These are phyloP conservation scores for Riparia riparia DNA, from an alignment of 2,113 vertebrate species.

Conservation along the genomic window DNA sequence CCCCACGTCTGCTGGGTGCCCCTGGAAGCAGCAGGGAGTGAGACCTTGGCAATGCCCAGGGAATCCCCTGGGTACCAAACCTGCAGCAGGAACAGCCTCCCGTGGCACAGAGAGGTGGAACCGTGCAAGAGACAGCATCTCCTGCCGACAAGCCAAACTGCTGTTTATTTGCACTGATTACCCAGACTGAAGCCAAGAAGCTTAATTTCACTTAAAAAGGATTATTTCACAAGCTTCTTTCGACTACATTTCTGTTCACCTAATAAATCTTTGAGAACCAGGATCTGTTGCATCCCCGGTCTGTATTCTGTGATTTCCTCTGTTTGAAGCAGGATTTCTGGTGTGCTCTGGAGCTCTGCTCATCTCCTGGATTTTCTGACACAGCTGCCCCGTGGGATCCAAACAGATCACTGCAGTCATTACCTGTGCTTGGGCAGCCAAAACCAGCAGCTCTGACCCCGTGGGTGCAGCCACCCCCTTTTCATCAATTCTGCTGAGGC, in stretches of 20 bases:
- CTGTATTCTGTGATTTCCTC: not conserved
- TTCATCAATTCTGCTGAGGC: not conserved
- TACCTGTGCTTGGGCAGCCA: not conserved
- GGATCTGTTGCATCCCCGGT: not conserved
- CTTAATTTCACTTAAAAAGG: not conserved
- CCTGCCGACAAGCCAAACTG: not conserved
- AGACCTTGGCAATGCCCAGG: not conserved
- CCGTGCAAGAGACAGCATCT: not conserved
- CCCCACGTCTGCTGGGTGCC: not conserved
- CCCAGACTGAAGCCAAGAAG: not conserved
- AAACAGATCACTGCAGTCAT: not conserved
- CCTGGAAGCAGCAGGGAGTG: not conserved
- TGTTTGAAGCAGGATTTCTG: not conserved
- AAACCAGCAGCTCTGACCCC: not conserved
- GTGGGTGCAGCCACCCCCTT: not conserved
- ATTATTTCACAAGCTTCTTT: not conserved
- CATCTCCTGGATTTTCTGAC: not conserved
- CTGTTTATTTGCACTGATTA: not conserved
- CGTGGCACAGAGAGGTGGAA: fast-evolving
- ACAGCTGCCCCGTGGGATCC: not conserved
- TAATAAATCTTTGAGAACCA: no score
- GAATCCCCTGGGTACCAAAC: fast-evolving
- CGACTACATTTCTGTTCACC: not conserved
- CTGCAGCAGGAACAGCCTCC: not conserved
- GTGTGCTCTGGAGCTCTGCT: no score